These are phyloP conservation scores for Cataglyphis cursor DNA, from an alignment of 2,888 invertebrate species.

Conservation along the genomic window DNA sequence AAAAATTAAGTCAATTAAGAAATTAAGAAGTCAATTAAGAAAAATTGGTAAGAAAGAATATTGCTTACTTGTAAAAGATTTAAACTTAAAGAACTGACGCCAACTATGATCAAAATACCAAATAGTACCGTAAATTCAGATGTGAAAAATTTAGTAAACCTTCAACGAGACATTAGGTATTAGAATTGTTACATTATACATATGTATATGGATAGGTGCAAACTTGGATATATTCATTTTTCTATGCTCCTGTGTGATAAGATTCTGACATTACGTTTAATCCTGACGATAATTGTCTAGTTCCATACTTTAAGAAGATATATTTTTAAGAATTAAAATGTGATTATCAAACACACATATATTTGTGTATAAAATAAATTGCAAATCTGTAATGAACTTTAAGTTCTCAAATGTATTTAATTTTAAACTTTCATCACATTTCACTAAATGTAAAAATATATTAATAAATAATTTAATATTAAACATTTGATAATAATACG, in stretches of 20 bases:
- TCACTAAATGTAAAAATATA: background rate
- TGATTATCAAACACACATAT: background rate
- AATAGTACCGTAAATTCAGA: slow-evolving; percentile 13
- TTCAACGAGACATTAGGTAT: slow-evolving; percentile 21
- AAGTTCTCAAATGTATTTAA: background rate
- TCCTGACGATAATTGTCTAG: background rate
- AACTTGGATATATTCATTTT: background rate
- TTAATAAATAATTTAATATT: background rate
- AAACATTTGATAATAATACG: background rate
- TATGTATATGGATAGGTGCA: background rate
- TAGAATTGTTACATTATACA: background rate
- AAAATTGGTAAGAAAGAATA: background rate
- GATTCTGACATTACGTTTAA: background rate
- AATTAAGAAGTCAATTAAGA: background rate
- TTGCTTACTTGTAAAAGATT: slow-evolving; percentile 49
- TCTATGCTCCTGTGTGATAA: background rate
- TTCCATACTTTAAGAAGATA: background rate
- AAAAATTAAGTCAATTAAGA: background rate
- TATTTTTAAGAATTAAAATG: background rate
- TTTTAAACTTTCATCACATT: background rate
- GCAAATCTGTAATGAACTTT: background rate
- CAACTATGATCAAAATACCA: slow-evolving; percentile 12
- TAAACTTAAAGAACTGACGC: slow-evolving; percentile 30
- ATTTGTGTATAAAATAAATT: background rate
- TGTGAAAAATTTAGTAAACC: slow-evolving; percentile 5